Percentiles rank a stretch among this genome's conserved stretches.
Conservation (phyloP, 1,140 invertebrate genomes). For the Olivierus martensii region DNA sequence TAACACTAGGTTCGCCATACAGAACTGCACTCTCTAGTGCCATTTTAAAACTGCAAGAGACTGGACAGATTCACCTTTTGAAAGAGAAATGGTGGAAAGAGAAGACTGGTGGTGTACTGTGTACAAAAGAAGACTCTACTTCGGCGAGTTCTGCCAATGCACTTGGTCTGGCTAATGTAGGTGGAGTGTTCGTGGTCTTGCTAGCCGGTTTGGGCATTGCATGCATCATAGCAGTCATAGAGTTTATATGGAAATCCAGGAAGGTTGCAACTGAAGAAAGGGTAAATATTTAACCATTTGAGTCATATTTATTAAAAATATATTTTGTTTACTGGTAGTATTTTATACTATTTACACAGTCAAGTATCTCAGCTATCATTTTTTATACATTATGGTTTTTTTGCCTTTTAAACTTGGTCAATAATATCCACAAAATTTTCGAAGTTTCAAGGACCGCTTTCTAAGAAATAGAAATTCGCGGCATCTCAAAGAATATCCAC, state of each 20-base stretch:
- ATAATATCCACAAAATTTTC: too few relatives aligned
- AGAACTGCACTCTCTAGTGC: conserved; percentile 32
- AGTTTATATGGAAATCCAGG: conserved; percentile 26
- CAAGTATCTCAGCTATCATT: too few relatives aligned
- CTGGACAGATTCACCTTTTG: conserved; percentile 30
- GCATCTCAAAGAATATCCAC: too few relatives aligned
- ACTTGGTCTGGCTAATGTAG: conserved; percentile 33
- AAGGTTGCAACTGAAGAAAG: conserved; percentile 18
- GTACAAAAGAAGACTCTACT: conserved; percentile 16
- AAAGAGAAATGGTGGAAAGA: conserved; percentile 33
- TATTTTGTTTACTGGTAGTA: too few relatives aligned
- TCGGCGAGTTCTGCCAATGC: conserved; percentile 21
- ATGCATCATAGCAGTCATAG: conserved; percentile 24
- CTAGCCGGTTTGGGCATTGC: conserved; percentile 25
- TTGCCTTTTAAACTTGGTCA: background rate
- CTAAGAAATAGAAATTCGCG: too few relatives aligned
- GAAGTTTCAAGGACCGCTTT: too few relatives aligned
- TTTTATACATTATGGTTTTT: too few relatives aligned
- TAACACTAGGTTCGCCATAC: conserved; percentile 30
- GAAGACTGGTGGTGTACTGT: conserved; percentile 14
- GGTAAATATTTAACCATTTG: too few relatives aligned
- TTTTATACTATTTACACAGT: too few relatives aligned
- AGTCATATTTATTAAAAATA: too few relatives aligned
- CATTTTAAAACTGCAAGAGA: conserved; percentile 36
- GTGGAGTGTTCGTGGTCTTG: conserved; percentile 37